Conservation (phyloP, 64 coral and sea anemone species). For the Montipora efflorescens region DNA sequence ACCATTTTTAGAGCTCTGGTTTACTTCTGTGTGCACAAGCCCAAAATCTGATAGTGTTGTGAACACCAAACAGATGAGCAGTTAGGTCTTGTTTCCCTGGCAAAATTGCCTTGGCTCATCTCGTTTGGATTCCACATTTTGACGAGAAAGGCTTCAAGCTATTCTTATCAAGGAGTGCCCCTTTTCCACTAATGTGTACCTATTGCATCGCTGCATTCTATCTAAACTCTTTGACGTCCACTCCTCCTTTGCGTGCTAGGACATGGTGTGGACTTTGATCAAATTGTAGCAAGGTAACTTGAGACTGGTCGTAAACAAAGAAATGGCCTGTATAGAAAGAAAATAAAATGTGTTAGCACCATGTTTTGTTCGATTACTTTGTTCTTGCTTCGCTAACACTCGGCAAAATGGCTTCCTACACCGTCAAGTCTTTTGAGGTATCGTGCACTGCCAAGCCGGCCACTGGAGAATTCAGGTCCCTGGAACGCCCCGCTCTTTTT, state of each 20-base stretch:
- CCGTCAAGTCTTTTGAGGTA: too few species aligned
- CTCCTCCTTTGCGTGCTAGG: not conserved
- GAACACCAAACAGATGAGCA: not conserved
- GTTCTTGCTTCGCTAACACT: too few species aligned
- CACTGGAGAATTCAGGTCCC: too few species aligned
- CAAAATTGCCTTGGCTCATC: not conserved
- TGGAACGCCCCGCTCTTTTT: too few species aligned
- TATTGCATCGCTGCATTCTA: constrained; percentile 25
- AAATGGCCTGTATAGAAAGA: too few species aligned
- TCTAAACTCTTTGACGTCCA: constrained; percentile 37
- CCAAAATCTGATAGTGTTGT: not conserved
- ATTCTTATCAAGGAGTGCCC: not conserved
- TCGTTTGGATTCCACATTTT: not conserved
- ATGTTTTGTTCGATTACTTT: too few species aligned
- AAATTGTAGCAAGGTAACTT: not conserved
- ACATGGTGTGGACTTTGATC: constrained; percentile 22
- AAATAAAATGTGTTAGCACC: too few species aligned
- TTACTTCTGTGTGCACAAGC: not conserved
- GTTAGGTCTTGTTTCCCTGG: not conserved
- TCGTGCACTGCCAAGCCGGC: too few species aligned
- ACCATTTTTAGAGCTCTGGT: too few species aligned
- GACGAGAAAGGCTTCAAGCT: not conserved
- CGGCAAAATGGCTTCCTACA: too few species aligned
- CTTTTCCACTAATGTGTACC: not conserved
- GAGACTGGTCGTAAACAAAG: too few species aligned